Conservation (phyloP, 2,888 invertebrate genomes). For the Pristionchus entomophagus region DNA sequence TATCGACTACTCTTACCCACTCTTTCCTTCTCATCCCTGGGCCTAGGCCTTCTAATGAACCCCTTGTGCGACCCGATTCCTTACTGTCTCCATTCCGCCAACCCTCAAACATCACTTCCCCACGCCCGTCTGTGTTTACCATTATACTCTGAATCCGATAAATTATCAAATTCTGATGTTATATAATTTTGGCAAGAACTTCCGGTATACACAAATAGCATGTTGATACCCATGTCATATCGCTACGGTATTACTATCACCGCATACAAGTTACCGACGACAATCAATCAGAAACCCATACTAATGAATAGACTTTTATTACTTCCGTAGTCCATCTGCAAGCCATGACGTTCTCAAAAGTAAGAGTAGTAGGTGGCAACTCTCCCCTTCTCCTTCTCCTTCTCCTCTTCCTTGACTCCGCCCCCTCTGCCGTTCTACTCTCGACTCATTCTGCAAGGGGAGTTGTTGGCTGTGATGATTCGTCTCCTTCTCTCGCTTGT, state of each 20-base stretch:
- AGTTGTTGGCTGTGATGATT: neutral
- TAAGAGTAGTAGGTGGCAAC: neutral
- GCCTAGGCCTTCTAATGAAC: neutral
- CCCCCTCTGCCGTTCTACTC: conserved; percentile 13
- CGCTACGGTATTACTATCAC: too few relatives aligned
- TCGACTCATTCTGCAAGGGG: conserved; percentile 1
- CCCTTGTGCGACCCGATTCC: neutral
- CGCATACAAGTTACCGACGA: too few relatives aligned
- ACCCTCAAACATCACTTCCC: neutral
- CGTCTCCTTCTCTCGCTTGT: neutral
- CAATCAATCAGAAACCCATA: too few relatives aligned
- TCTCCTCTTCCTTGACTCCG: neutral
- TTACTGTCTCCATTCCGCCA: neutral
- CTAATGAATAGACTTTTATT: too few relatives aligned
- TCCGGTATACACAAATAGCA: too few relatives aligned
- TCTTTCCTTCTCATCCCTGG: neutral
- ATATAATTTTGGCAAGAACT: too few relatives aligned
- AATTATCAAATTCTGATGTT: neutral
- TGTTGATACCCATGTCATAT: too few relatives aligned
- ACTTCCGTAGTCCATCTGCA: too few relatives aligned
- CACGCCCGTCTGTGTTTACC: conserved; percentile 12
- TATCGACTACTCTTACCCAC: neutral
- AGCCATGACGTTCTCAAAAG: neutral
- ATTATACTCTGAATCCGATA: conserved; percentile 3
- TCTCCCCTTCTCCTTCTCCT: neutral